These are phyloP conservation scores for Cheiracanthium punctorium DNA, from an alignment of 2,888 invertebrate genomes.

Conservation along the genomic window DNA sequence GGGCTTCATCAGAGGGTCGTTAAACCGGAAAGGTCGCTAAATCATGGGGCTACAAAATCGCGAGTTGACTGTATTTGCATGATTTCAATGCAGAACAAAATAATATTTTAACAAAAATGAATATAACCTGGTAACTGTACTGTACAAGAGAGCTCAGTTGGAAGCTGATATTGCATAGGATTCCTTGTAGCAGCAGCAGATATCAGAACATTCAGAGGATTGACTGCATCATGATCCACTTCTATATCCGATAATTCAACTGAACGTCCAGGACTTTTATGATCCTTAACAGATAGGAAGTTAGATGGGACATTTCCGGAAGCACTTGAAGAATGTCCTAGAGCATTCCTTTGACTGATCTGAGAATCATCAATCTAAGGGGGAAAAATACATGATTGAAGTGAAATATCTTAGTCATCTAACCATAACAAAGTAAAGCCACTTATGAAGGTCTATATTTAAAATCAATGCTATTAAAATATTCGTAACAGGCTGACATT, in stretches of 20 bases:
- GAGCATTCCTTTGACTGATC: neutral
- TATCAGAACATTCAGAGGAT: constrained; percentile 86
- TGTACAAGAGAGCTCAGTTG: constrained; percentile 85
- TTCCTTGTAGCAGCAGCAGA: constrained; percentile 89
- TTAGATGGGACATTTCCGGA: neutral
- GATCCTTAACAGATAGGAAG: neutral
- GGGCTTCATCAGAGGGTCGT: too few relatives aligned
- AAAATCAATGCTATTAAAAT: too few relatives aligned
- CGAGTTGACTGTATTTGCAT: too few relatives aligned
- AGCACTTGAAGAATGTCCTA: neutral
- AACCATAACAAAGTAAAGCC: too few relatives aligned
- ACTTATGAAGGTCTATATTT: too few relatives aligned
- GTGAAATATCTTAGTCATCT: too few relatives aligned
- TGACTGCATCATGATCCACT: constrained; percentile 72
- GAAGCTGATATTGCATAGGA: constrained; percentile 92
- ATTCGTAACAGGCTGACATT: too few relatives aligned
- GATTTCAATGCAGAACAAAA: too few relatives aligned
- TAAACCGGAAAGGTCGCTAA: too few relatives aligned
- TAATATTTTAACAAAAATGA: too few relatives aligned
- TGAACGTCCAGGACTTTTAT: neutral
- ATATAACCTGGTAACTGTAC: constrained; percentile 84
- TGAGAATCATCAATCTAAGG: neutral
- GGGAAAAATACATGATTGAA: too few relatives aligned
- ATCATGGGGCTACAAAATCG: too few relatives aligned
- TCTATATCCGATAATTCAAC: constrained; percentile 9